Conservation (phyloP, 1,140 invertebrate genomes). For the Trichonephila inaurata region DNA sequence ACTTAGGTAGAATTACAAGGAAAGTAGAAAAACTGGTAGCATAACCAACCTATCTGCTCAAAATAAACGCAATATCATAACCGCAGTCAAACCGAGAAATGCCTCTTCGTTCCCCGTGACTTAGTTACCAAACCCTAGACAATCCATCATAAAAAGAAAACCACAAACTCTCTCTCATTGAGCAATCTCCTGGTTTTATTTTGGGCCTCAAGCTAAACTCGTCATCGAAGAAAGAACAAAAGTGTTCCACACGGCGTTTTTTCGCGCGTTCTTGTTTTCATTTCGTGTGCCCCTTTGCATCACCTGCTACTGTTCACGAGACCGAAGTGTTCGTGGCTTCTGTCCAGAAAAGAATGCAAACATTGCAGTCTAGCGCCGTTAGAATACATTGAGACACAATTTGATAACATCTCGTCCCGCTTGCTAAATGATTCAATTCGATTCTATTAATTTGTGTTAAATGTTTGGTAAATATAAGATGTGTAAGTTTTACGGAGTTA, state of each 20-base stretch:
- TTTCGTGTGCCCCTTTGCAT: neutral
- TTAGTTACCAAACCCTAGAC: conserved; percentile 5
- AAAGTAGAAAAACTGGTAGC: no score
- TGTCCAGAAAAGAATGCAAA: neutral
- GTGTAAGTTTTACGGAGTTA: no score
- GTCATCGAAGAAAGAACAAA: conserved; percentile 22
- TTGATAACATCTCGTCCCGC: neutral
- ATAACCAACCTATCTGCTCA: no score
- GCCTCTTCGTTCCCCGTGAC: conserved; percentile 8
- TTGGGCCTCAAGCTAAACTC: neutral
- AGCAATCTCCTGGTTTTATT: neutral
- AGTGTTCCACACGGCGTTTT: neutral
- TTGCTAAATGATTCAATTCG: neutral
- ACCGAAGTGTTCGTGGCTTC: conserved; percentile 9
- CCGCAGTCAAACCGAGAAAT: neutral
- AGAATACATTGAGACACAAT: neutral
- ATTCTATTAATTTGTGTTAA: no score
- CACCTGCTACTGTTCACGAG: neutral
- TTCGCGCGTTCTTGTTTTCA: neutral
- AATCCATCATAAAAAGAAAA: neutral
- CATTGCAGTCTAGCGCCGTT: neutral
- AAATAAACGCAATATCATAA: no score
- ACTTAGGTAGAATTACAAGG: no score
- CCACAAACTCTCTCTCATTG: conserved; percentile 3
- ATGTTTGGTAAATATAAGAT: no score